Base-by-base conservation (phyloP, 2,113 vertebrate genomes). In the Hippocampus abdominalis region DNA sequence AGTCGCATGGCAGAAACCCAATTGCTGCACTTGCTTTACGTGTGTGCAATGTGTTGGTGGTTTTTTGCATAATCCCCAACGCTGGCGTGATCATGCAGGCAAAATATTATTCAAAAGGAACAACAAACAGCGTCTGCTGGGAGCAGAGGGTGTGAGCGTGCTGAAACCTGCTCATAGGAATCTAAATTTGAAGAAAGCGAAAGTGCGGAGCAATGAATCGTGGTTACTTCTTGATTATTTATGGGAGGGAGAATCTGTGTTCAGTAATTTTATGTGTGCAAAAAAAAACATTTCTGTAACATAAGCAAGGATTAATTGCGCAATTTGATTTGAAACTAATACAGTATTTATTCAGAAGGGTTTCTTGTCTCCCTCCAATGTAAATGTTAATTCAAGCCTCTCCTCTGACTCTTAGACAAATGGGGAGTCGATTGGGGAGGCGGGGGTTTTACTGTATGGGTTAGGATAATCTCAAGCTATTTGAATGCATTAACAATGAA, bases 401-500 rank as follows among this genome's bases (percentile, higher is more conserved):
- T 44, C 12, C 23, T 46, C 23, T 46, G 63, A 59, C 56, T 64
- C 15, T 64, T 46, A 64, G 63, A 64, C n/a, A 48, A 46, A 48
- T 25, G 42, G 42, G 63, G 61, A 32, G 29, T 32, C 46, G 63
- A 64, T 15, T 32, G 57, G 57, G 27, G 32, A 60, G 16, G 16
- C 27, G 27, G 2, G 42, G 8, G 23, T 40, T 64, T 63, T 42
- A 42, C 21, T 44, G 39, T n/a, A 27, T 16, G 39, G 61, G 61
- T 27, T 64, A 46, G 8, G n/a, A 46, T 62, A 39, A 62, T 64
- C 42, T 64, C 81, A 84, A 87, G 77, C 85, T 84, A 81, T 88
- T 84, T 29, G 73, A 84, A 74, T 79, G 85, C 80, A 88, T 91
- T 86, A 88, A 87, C 66, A 76, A 74, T 65, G 85, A 80, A 73